Evolutionary conservation across 2,113 vertebrate genomes (phyloP).

Genomic region (Cervus canadensis): DNA sequence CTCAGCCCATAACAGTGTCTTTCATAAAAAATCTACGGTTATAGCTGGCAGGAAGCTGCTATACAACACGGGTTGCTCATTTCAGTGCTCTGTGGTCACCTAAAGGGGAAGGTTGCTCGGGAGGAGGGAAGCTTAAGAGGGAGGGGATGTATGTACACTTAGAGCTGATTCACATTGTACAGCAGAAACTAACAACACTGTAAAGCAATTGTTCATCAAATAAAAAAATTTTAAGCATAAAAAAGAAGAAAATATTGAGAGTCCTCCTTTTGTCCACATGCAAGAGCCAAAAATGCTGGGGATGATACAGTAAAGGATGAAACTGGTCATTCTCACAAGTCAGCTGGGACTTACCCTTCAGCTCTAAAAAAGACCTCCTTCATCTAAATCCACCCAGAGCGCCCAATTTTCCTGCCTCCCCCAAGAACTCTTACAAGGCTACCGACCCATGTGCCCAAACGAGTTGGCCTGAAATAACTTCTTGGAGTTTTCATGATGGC

Average conservation of each 20-base stretch:
- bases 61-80: neutral
- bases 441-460: too few species aligned
- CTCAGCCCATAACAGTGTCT: neutral
- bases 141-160: neutral
- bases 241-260: neutral
- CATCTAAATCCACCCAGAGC: neutral
- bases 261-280: neutral
- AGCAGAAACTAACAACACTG: neutral
- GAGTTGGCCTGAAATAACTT: neutral
- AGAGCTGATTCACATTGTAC: neutral
- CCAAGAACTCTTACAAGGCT: neutral
- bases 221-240: neutral
- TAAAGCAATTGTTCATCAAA: neutral
- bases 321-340: neutral
- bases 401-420: neutral
- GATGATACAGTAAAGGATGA: neutral
- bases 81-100: neutral
- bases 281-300: neutral
- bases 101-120: neutral
- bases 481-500: neutral
- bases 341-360: neutral
- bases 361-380: neutral
- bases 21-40: neutral
- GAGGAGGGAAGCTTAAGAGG: neutral
- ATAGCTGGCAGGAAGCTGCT: neutral